These are phyloP conservation scores for Hirtodrosophila trivittata DNA, from an alignment of 2,888 invertebrate genomes.

Conservation along the genomic window DNA sequence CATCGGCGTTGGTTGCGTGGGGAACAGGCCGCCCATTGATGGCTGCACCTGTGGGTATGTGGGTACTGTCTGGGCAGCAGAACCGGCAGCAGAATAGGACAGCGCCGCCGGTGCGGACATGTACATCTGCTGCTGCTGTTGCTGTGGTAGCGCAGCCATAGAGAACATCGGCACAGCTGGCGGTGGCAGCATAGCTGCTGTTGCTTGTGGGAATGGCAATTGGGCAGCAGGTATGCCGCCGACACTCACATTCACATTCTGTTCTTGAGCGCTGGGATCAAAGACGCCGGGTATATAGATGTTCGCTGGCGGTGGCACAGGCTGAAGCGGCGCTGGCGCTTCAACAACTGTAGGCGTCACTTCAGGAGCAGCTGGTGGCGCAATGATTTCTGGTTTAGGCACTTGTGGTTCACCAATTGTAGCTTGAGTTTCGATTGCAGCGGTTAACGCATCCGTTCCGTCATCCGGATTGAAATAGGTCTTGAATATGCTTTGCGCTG, in stretches of 20 bases:
- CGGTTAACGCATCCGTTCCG: constrained; percentile 54
- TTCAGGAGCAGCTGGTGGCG: constrained; percentile 12
- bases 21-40: constrained; percentile 76
- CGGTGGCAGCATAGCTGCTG: constrained; percentile 48
- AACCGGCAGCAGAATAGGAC: constrained; percentile 72
- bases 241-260: constrained; percentile 24
- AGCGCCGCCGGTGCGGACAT: constrained; percentile 78
- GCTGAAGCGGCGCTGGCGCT: constrained; percentile 25
- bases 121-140: constrained; percentile 72
- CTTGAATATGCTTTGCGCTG: constrained; percentile 77
- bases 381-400: constrained; percentile 4
- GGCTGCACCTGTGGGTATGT: constrained; percentile 83
- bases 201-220: constrained; percentile 76
- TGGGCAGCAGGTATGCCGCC: constrained; percentile 68
- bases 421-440: constrained; percentile 50
- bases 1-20: constrained; percentile 75
- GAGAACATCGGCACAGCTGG: constrained; percentile 77
- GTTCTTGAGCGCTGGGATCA: constrained; percentile 50
- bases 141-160: constrained; percentile 59
- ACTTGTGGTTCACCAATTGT: constrained; percentile 34
- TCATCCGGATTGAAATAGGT: constrained; percentile 81
- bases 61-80: constrained; percentile 79
- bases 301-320: constrained; percentile 61
- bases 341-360: constrained; percentile 11
- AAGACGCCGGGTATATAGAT: constrained; percentile 75